Conservation (phyloP, 2,888 invertebrate species). For the Lordiphosa fenestrarum region DNA sequence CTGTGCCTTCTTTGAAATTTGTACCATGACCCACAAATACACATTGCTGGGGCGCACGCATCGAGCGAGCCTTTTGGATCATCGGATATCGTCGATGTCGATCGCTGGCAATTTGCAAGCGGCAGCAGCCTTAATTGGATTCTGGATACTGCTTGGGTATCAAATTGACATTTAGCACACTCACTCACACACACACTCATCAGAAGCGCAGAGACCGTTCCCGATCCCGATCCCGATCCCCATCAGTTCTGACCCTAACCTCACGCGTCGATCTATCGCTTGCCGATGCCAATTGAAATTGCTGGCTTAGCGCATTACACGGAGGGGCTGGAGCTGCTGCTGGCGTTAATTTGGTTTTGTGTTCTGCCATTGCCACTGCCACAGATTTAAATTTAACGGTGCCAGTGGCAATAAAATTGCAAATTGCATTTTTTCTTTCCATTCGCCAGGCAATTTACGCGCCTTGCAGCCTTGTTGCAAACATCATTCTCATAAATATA, state of each 20-base stretch:
- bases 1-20: constrained; percentile 46
- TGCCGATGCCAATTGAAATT: constrained; percentile 46
- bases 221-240: constrained; percentile 22
- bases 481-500: constrained; percentile 67
- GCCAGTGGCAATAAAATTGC: constrained; percentile 53
- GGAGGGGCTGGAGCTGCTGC: constrained; percentile 20
- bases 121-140: constrained; percentile 66
- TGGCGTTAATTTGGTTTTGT: constrained; percentile 71
- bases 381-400: constrained; percentile 72
- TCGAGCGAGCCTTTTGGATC: constrained; percentile 46
- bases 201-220: too few species aligned
- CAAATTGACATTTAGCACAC: constrained; percentile 74
- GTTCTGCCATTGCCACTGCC: constrained; percentile 50
- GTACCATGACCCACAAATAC: constrained; percentile 72
- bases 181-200: constrained; percentile 3
- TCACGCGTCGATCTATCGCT: constrained; percentile 51
- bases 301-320: constrained; percentile 66
- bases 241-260: constrained; percentile 56
- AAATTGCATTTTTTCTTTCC: constrained; percentile 55
- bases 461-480: constrained; percentile 28
- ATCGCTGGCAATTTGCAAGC: constrained; percentile 64
- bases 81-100: constrained; percentile 31
- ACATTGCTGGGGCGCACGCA: constrained; percentile 59
- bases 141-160: constrained; percentile 44
- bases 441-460: constrained; percentile 25